Evolutionary conservation across 2,797 vertebrate species (phyloP).

Genomic region (Perodicticus potto): DNA sequence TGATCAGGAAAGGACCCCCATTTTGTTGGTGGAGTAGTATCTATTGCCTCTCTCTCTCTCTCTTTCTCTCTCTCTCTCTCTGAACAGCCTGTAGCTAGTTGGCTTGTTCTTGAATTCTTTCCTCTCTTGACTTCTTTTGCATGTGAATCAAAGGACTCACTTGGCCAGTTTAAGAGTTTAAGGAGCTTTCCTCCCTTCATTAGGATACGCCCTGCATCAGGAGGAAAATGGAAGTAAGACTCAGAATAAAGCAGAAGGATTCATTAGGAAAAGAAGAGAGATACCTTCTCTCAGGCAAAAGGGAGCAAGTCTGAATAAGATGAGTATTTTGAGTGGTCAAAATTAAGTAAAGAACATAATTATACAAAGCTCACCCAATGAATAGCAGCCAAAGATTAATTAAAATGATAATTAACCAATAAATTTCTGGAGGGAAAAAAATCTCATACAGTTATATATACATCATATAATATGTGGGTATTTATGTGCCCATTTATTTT

Average conservation of each 20-base stretch:
- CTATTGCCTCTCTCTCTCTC: neutral
- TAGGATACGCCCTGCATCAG: neutral
- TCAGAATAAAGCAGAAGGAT: neutral
- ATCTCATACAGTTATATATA: neutral
- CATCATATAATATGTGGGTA: neutral
- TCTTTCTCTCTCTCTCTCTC: no score
- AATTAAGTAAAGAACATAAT: constrained; percentile 21
- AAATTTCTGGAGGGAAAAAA: neutral
- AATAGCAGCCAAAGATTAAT: neutral
- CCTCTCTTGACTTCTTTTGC: no score
- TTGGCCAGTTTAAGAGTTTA: neutral
- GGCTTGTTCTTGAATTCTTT: neutral
- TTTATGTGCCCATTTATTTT: neutral
- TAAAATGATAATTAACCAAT: neutral
- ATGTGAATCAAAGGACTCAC: neutral
- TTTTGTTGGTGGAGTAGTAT: neutral
- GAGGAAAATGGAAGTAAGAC: neutral
- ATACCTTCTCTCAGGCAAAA: neutral
- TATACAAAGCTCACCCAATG: neutral
- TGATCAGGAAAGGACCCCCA: neutral
- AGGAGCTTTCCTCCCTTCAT: neutral
- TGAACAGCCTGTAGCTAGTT: neutral
- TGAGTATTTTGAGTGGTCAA: neutral
- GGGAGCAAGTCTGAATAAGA: neutral
- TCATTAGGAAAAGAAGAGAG: neutral